phyloP scores from a whole-genome alignment of 2,888 invertebrate species.

The Andricus quercusramuli region DNA sequence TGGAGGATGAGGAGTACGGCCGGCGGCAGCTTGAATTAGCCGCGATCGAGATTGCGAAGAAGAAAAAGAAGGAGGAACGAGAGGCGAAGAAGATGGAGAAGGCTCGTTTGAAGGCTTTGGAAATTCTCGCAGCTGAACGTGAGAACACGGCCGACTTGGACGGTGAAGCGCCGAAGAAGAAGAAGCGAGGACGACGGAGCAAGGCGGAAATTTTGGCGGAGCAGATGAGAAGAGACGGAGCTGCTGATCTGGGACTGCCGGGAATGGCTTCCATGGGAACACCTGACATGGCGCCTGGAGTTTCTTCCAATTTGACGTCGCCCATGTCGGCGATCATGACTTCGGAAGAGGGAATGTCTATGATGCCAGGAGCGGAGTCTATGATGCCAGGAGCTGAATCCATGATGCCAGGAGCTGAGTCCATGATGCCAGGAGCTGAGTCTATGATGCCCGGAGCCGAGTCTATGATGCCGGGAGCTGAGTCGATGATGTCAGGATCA shows the following conservation, averaged over 20 bases:
- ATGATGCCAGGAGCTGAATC: no score
- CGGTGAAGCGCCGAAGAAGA: constrained; percentile 75
- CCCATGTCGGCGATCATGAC: constrained; percentile 47
- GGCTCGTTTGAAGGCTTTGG: constrained; percentile 73
- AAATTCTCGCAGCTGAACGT: constrained; percentile 73
- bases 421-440: constrained; percentile 45
- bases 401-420: no score
- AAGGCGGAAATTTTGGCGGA: constrained; percentile 77
- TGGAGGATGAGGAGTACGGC: constrained; percentile 83
- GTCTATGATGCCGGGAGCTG: no score
- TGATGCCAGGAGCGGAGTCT: background rate
- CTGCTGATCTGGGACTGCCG: constrained; percentile 61
- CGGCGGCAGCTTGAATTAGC: constrained; percentile 80
- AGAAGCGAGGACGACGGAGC: constrained; percentile 75
- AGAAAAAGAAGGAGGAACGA: constrained; percentile 73
- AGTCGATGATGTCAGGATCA: constrained; percentile 63
- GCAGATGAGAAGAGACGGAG: constrained; percentile 75
- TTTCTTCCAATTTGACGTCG: constrained; percentile 11
- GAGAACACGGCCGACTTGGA: constrained; percentile 71
- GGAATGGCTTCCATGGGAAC: constrained; percentile 50
- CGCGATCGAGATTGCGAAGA: constrained; percentile 76
- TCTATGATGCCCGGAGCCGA: background rate
- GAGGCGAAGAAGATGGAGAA: constrained; percentile 75
- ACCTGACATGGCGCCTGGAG: constrained; percentile 40
- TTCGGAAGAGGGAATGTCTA: constrained; percentile 51